phyloP scores from a whole-genome alignment of 2,113 vertebrate species.

The Cavia porcellus region DNA sequence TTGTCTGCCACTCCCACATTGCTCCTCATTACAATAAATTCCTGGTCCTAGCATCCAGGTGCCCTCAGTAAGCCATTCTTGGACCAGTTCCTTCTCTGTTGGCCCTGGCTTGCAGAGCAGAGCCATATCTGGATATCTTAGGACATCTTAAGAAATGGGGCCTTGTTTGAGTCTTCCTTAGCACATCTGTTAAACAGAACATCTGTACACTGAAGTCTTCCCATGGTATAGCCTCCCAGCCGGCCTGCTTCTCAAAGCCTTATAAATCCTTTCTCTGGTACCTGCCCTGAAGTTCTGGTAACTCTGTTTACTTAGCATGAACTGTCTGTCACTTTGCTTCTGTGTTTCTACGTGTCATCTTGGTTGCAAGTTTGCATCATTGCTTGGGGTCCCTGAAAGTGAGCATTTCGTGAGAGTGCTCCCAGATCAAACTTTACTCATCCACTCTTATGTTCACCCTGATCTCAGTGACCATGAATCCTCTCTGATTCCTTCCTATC shows the following conservation, averaged over 20 bases:
- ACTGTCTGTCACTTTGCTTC: not conserved
- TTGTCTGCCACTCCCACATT: not conserved
- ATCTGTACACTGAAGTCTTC: not conserved
- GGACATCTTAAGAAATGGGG: not conserved
- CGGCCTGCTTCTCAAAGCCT: not conserved
- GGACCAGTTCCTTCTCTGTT: not conserved
- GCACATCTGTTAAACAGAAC: not conserved
- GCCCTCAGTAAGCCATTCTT: not conserved
- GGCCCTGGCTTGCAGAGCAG: not conserved
- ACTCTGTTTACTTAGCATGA: not conserved
- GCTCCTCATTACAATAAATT: not conserved
- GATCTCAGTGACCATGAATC: not conserved
- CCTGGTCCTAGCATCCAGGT: too few species aligned
- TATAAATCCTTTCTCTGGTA: not conserved
- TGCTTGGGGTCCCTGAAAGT: not conserved
- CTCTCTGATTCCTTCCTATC: not conserved
- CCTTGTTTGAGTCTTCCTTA: not conserved
- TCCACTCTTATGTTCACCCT: not conserved
- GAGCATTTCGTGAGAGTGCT: not conserved
- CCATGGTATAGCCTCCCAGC: not conserved
- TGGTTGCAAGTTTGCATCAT: not conserved
- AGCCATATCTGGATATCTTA: not conserved
- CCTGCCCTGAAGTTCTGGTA: not conserved
- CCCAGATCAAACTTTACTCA: not conserved
- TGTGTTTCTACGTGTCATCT: not conserved